Percentiles rank a stretch among this genome's conserved stretches.
These are phyloP conservation scores for Diceros bicornis DNA, from an alignment of 2,797 vertebrate genomes.

Conservation along the genomic window DNA sequence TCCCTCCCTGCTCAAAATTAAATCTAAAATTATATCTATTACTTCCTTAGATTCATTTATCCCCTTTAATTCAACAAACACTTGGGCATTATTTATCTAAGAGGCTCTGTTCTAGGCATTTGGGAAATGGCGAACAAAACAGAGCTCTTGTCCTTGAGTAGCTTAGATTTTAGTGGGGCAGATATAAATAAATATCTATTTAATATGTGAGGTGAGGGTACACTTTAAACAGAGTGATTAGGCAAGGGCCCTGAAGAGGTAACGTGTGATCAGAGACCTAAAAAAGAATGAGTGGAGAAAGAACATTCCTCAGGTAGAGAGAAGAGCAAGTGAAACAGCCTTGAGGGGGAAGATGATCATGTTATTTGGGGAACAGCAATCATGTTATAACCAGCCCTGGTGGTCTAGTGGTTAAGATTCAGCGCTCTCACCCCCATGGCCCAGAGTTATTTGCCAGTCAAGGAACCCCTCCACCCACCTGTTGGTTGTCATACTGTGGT, in stretches of 20 bases:
- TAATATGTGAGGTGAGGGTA: neutral
- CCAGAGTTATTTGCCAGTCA: no score
- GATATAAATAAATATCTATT: neutral
- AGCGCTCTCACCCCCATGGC: no score
- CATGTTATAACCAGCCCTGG: no score
- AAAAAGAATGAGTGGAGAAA: neutral
- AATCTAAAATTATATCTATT: neutral
- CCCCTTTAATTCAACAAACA: conserved; percentile 4
- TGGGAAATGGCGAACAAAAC: neutral
- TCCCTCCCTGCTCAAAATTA: conserved; percentile 48
- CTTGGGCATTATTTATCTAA: neutral
- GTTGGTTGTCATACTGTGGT: no score
- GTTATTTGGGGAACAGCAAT: neutral
- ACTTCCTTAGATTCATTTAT: neutral
- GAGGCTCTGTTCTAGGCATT: neutral
- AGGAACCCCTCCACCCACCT: no score
- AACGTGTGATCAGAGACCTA: neutral
- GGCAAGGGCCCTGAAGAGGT: neutral
- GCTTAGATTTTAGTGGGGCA: neutral
- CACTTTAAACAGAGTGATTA: neutral
- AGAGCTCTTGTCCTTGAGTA: neutral
- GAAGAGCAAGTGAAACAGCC: neutral
- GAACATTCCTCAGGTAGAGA: neutral
- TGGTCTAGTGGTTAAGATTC: no score
- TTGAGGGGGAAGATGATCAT: neutral